phyloP scores from a whole-genome alignment of 2,888 invertebrate species.

The Vannuccia rotundouncinata region DNA sequence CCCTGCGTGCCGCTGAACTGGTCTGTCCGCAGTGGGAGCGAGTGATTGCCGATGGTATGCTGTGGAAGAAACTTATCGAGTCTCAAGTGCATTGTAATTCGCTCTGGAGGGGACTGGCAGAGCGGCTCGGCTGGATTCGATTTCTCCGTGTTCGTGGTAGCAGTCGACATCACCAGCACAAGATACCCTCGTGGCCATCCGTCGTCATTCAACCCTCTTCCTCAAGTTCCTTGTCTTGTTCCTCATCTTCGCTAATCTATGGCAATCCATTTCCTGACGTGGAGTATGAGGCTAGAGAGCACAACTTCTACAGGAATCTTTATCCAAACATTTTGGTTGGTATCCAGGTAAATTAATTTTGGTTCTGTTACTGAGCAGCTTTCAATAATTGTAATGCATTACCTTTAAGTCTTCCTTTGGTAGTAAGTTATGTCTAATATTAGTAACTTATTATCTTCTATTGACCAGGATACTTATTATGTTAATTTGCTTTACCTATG shows the following conservation, averaged over 20 bases:
- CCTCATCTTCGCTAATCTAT: not conserved
- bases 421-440: too few species aligned
- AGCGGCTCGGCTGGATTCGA: constrained; percentile 78
- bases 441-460: too few species aligned
- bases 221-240: not conserved
- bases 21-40: constrained; percentile 78
- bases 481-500: too few species aligned
- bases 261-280: not conserved
- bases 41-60: constrained; percentile 82
- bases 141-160: not conserved
- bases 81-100: constrained; percentile 89
- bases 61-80: constrained; percentile 98
- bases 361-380: too few species aligned
- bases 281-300: constrained; percentile 60
- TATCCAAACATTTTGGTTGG: constrained; percentile 85
- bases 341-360: constrained; percentile 59
- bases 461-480: too few species aligned
- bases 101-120: constrained; percentile 90
- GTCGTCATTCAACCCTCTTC: not conserved
- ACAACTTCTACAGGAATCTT: constrained; percentile 87
- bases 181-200: not conserved
- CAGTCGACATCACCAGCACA: not conserved
- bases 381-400: too few species aligned
- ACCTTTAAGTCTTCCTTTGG: too few species aligned
- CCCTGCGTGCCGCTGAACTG: constrained; percentile 81